phyloP scores from a whole-genome alignment of 2,113 vertebrate genomes.

The Phylloscopus trochiloides region DNA sequence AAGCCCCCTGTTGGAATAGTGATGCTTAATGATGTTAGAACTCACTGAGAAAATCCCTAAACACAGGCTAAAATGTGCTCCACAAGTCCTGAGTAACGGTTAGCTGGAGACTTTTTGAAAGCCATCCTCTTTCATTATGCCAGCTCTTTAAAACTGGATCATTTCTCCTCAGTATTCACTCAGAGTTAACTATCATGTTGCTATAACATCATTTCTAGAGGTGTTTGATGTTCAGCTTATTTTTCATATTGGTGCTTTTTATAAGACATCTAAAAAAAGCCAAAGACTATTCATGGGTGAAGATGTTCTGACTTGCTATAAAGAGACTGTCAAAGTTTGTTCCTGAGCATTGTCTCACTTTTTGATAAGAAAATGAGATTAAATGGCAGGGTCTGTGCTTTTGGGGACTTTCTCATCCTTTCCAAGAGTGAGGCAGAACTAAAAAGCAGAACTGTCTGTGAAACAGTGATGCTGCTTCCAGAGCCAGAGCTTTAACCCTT shows the following conservation, averaged over 20 bases:
- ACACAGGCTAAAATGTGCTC: background rate
- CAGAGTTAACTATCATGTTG: background rate
- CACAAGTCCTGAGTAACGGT: background rate
- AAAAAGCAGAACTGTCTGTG: background rate
- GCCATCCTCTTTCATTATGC: background rate
- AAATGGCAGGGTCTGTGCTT: background rate
- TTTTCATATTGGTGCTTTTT: background rate
- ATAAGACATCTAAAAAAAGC: background rate
- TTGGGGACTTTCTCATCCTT: background rate
- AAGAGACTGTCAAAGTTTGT: conserved; percentile 13
- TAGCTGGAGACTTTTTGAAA: background rate
- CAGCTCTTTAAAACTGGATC: background rate
- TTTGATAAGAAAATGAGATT: conserved; percentile 17
- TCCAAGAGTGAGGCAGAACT: background rate
- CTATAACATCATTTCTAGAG: conserved; percentile 48
- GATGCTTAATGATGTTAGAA: background rate
- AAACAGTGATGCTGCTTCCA: background rate
- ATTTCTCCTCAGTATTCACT: conserved; percentile 5
- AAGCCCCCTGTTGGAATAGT: background rate
- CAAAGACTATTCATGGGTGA: background rate
- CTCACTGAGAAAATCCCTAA: background rate
- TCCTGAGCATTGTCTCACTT: conserved; percentile 18
- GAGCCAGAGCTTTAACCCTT: background rate
- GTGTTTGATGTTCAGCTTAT: conserved; percentile 26
- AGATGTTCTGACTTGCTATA: background rate